phyloP scores from a whole-genome alignment of 2,113 vertebrate species.

The Pantherophis guttatus region DNA sequence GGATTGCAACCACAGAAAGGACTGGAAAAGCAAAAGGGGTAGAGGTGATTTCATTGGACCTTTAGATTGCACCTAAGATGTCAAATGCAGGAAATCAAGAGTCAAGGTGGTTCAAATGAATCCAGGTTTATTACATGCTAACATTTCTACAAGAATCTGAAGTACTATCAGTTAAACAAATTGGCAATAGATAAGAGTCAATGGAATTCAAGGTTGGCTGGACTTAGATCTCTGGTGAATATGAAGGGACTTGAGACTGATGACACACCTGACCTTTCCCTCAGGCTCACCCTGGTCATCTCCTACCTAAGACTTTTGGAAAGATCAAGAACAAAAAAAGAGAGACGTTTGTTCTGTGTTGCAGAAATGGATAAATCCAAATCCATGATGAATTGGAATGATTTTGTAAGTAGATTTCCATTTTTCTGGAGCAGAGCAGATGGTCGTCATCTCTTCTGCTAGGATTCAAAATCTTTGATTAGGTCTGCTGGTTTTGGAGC shows the following conservation, averaged over 20 bases:
- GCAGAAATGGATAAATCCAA: not conserved
- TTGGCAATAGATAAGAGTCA: not conserved
- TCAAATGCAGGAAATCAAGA: not conserved
- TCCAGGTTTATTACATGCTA: not conserved
- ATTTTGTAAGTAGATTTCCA: not conserved
- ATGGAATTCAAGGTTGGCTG: not conserved
- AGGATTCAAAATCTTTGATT: not conserved
- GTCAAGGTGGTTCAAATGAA: not conserved
- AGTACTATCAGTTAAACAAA: not conserved
- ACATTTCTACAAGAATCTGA: not conserved
- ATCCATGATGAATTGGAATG: not conserved
- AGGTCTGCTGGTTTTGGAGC: not conserved
- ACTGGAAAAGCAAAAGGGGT: not conserved
- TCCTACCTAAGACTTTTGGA: not conserved
- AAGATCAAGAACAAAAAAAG: not conserved
- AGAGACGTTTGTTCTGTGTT: not conserved
- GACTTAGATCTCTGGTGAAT: not conserved
- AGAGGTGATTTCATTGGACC: not conserved
- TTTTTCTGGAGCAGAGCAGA: not conserved
- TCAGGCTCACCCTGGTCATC: not conserved
- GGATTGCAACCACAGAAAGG: constrained; percentile 6
- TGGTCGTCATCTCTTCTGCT: not conserved
- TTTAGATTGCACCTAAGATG: not conserved
- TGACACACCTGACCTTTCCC: not conserved
- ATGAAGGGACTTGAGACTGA: not conserved